Evolutionary conservation across 2,888 invertebrate species (phyloP).

Genomic region (Brenthis hecate): DNA sequence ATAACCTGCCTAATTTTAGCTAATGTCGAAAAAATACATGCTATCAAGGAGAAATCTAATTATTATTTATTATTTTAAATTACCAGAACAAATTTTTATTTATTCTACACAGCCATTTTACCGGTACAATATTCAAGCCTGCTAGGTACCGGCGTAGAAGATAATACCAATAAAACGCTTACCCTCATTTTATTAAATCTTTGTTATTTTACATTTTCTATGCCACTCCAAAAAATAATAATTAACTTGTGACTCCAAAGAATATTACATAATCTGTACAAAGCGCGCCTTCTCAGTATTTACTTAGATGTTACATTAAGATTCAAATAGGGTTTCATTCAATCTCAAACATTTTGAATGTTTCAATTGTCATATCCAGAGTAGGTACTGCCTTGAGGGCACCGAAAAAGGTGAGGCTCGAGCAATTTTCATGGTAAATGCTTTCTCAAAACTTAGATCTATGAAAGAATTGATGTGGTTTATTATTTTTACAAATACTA

Average conservation of each 20-base stretch:
- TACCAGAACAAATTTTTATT: no score
- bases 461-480: slow-evolving; percentile 16
- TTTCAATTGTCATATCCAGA: slow-evolving; percentile 35
- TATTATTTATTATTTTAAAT: neutral
- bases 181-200: no score
- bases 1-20: neutral
- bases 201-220: no score
- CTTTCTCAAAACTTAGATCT: slow-evolving; percentile 4
- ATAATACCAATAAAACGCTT: no score
- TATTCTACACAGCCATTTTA: no score
- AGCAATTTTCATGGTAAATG: slow-evolving; percentile 23
- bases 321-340: slow-evolving; percentile 29
- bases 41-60: neutral
- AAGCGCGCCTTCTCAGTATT: slow-evolving; percentile 22
- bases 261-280: slow-evolving; percentile 4
- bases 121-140: no score
- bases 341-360: slow-evolving; percentile 29
- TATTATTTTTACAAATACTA: neutral
- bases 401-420: slow-evolving; percentile 28
- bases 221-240: neutral
- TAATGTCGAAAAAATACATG: neutral
- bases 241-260: neutral
- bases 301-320: slow-evolving; percentile 27
- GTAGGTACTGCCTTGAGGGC: slow-evolving; percentile 24
- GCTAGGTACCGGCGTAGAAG: no score